Evolutionary conservation across 2,888 invertebrate species (phyloP).

Genomic region (Tenthredo mesomela): DNA sequence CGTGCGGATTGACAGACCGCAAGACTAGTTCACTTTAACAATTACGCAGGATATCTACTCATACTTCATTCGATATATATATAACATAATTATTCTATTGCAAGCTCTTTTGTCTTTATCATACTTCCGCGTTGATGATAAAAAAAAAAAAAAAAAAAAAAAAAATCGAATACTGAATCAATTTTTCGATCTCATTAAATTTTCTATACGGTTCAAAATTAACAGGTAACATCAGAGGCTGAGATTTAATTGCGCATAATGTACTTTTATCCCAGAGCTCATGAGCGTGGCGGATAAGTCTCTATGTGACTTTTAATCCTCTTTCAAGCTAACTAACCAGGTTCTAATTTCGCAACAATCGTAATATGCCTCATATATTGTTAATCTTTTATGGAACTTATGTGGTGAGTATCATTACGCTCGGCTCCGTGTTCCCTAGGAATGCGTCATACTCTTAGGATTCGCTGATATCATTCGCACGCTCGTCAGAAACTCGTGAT

Average conservation of each 20-base stretch:
- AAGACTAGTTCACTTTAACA: background rate
- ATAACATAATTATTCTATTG: background rate
- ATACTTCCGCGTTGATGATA: background rate
- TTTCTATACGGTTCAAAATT: background rate
- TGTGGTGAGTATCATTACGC: background rate
- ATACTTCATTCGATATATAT: background rate
- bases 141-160: too few species aligned
- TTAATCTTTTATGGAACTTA: constrained; percentile 1
- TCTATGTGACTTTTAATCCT: background rate
- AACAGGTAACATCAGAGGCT: background rate
- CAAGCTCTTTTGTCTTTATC: background rate
- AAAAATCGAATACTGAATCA: background rate
- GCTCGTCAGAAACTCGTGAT: constrained; percentile 17
- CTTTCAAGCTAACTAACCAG: background rate
- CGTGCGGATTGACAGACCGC: constrained; percentile 14
- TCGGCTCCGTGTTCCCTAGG: background rate
- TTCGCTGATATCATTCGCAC: background rate
- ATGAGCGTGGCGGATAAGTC: background rate
- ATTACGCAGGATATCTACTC: background rate
- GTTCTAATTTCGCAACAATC: background rate
- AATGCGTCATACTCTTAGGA: constrained; percentile 15
- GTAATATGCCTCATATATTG: background rate
- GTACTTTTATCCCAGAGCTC: background rate
- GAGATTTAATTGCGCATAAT: background rate
- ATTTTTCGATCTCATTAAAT: background rate